Evolutionary conservation across 2,888 invertebrate genomes (phyloP).

Genomic region (Synanthedon myopaeformis): DNA sequence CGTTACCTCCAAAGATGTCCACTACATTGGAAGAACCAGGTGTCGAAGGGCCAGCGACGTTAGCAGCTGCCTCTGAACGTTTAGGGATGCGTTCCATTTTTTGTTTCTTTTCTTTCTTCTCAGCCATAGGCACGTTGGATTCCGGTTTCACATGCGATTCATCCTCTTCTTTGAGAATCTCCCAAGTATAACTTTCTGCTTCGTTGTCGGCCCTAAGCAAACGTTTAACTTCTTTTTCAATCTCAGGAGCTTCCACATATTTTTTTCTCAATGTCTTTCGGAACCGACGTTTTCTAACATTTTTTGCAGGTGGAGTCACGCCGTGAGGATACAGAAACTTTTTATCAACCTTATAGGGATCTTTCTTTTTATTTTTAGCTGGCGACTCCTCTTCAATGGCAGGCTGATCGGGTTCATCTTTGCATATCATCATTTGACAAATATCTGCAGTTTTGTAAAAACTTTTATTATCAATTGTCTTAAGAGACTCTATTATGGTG

Average conservation of each 20-base stretch:
- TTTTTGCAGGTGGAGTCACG: constrained; percentile 94
- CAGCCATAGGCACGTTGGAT: constrained; percentile 14
- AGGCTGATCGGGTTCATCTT: constrained; percentile 85
- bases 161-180: constrained; percentile 90
- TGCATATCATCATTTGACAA: constrained; percentile 91
- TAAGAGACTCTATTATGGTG: constrained; percentile 90
- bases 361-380: constrained; percentile 84
- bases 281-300: constrained; percentile 91
- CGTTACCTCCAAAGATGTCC: constrained; percentile 92
- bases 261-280: constrained; percentile 97
- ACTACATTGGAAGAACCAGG: constrained; percentile 49
- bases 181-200: constrained; percentile 89
- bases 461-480: constrained; percentile 96
- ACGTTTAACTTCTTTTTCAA: constrained; percentile 97
- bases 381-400: constrained; percentile 83
- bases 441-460: constrained; percentile 98
- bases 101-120: constrained; percentile 40
- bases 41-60: constrained; percentile 21
- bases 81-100: constrained; percentile 28
- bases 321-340: constrained; percentile 97
- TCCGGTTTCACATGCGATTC: constrained; percentile 66
- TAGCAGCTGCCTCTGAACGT: constrained; percentile 14
- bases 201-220: constrained; percentile 92
- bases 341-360: constrained; percentile 85
- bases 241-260: constrained; percentile 96